Conservation (phyloP, 1,140 invertebrate genomes). For the Ceratina japonica region DNA sequence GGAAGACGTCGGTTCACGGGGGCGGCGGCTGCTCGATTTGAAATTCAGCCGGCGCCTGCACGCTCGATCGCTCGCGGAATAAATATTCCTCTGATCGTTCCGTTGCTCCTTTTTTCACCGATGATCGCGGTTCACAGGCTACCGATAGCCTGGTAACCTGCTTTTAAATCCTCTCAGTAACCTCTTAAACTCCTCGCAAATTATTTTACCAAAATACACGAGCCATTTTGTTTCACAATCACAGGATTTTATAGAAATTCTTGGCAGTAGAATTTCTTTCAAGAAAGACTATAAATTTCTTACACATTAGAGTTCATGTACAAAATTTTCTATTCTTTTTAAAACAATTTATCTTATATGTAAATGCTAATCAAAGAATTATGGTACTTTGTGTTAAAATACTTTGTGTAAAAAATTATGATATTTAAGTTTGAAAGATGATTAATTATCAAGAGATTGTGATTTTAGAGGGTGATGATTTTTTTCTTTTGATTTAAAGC, state of each 20-base stretch:
- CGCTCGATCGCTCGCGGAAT: constrained; percentile 56
- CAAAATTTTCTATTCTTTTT: no score
- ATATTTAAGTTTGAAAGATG: no score
- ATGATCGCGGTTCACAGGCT: constrained; percentile 28
- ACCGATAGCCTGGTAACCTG: constrained; percentile 56
- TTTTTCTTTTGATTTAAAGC: no score
- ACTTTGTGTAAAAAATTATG: no score
- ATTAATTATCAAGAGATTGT: no score
- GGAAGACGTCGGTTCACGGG: constrained; percentile 18
- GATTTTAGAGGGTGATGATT: no score
- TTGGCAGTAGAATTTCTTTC: background rate
- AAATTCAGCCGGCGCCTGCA: constrained; percentile 57
- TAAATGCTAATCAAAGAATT: no score
- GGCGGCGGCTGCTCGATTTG: constrained; percentile 38
- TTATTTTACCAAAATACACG: background rate
- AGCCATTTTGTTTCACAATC: background rate
- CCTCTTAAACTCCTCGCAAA: background rate
- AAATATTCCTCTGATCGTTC: constrained; percentile 37
- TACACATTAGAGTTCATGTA: no score
- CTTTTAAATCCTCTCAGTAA: constrained; percentile 29
- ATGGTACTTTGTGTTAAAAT: no score
- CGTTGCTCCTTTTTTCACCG: constrained; percentile 19
- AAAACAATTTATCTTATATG: no score
- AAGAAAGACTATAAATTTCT: background rate
- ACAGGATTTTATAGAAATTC: background rate